Evolutionary conservation across 1,140 invertebrate genomes (phyloP), one percentile per base, ranked within the genome.

Genomic region (Hydropsyche tenuis): DNA sequence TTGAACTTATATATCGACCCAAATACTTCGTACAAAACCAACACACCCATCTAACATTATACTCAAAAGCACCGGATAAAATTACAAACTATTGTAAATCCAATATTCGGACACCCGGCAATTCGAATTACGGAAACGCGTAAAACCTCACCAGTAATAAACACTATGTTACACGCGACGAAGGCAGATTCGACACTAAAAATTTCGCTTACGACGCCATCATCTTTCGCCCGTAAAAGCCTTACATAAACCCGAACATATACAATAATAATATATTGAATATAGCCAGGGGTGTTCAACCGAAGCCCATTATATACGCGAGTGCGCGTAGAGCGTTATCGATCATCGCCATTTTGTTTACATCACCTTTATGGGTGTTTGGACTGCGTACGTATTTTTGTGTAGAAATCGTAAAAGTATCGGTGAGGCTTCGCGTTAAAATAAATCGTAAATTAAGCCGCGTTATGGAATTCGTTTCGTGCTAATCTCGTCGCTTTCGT

Each of bases 131-230:
- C 30, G 30, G 30, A 37, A 37, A 37, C 30, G 30, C 30, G 30
- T 37, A 37, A 37, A 37, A 3, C 30, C 30, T 9, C 30, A 37
- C 9, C 30, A 37, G 30, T 6, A 18, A 65, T 65, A 65, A 65
- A 65, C 63, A 65, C 37, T 12, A 45, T 23, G 22, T 60, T 60
- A 60, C 22, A 60, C 2, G 18, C 20, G 11, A 25, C 9, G 23
- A 23, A 43, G 37, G 30, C 18, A 60, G n/a, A 65, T 65, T 45
- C 3, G 42, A 65, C 63, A 65, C 63, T 65, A 65, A 65, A 65
- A 65, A 65, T 65, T 65, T n/a, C 16, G 42, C 63, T 65, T 65
- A 65, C 63, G 63, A 65, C 30, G 37, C 42, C 63, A 63, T 63
- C 23, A 63, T 63, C n/a, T 63, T 11, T 11, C 23, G 27, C n/a